Percentiles rank a stretch among this genome's conserved stretches.
Evolutionary conservation across 2,888 invertebrate species (phyloP).

Genomic region (Neoitamus cyanurus): DNA sequence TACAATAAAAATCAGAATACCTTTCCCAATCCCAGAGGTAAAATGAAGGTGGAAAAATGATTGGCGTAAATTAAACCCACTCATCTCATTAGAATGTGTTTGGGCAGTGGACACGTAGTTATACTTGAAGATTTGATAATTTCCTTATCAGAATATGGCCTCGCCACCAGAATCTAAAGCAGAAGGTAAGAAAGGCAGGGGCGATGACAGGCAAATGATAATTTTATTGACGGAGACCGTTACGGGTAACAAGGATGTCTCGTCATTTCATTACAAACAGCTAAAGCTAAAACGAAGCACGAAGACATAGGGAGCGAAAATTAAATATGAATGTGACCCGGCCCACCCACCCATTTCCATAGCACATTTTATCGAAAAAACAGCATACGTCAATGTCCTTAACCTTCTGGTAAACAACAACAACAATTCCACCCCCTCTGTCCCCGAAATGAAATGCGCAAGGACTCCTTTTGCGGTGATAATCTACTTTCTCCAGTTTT

Average conservation of each 20-base stretch:
- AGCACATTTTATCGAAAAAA: conserved; percentile 25
- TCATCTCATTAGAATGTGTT: too few species aligned
- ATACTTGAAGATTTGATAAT: too few species aligned
- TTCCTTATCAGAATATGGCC: not conserved
- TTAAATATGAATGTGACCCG: not conserved
- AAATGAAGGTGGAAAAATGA: too few species aligned
- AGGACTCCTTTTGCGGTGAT: not conserved
- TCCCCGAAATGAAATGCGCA: not conserved
- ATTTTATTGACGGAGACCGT: not conserved
- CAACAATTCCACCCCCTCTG: not conserved
- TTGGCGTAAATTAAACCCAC: too few species aligned
- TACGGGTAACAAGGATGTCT: not conserved
- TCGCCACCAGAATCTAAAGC: not conserved
- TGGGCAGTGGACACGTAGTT: too few species aligned
- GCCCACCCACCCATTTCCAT: not conserved
- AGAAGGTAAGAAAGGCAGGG: not conserved
- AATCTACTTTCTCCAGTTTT: not conserved
- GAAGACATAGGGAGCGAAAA: not conserved
- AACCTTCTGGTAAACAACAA: not conserved
- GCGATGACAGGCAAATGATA: not conserved
- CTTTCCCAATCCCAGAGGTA: too few species aligned
- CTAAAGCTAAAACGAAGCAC: not conserved
- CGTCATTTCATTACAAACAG: not conserved
- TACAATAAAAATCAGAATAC: too few species aligned
- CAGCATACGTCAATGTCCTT: not conserved